Conservation (phyloP, 2,113 vertebrate species). For the Patagioenas fasciata region DNA sequence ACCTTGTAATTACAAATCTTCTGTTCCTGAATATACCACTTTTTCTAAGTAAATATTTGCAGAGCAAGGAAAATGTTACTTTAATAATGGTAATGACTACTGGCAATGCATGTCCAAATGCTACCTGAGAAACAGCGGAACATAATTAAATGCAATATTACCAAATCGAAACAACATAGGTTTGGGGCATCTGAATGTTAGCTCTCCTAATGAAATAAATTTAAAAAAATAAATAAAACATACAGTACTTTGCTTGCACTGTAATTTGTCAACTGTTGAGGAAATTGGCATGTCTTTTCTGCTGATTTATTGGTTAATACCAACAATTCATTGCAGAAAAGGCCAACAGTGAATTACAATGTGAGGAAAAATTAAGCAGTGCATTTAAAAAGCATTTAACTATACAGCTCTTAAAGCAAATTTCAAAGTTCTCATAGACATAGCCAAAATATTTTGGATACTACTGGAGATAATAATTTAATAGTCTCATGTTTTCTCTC, state of each 20-base stretch:
- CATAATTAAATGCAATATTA: conserved; percentile 9
- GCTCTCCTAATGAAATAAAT: conserved; percentile 50
- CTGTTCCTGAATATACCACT: neutral
- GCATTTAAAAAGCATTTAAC: conserved; percentile 71
- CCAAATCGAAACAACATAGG: conserved; percentile 15
- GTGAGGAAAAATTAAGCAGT: conserved; percentile 71
- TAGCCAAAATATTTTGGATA: neutral
- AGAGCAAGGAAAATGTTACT: conserved; percentile 14
- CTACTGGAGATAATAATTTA: neutral
- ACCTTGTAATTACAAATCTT: neutral
- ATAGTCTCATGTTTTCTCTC: neutral
- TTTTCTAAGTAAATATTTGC: neutral
- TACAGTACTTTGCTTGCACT: conserved; percentile 58
- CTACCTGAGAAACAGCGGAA: neutral
- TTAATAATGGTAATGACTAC: neutral
- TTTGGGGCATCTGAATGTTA: conserved; percentile 25
- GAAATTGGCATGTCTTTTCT: conserved; percentile 84
- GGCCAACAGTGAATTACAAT: conserved; percentile 83
- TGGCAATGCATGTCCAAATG: neutral
- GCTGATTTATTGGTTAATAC: conserved; percentile 84
- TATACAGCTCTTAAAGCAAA: conserved; percentile 52
- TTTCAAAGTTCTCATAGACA: conserved; percentile 25
- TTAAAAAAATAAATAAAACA: conserved; percentile 47
- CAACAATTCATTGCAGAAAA: conserved; percentile 81
- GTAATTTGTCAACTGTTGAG: conserved; percentile 81